Conservation (phyloP, 2,888 invertebrate species). For the Agrotis puta region DNA sequence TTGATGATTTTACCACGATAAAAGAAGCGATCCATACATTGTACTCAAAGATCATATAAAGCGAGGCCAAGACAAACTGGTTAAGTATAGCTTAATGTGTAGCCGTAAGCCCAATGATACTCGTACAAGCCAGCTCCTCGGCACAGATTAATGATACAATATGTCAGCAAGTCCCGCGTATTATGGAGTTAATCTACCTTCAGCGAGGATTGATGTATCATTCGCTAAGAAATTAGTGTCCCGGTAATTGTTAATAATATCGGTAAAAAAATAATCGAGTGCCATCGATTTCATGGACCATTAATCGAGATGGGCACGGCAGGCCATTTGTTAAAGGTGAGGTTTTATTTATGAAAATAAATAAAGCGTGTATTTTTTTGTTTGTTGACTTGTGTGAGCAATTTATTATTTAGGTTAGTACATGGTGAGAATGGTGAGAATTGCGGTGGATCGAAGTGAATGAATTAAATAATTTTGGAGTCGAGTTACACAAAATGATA, state of each 20-base stretch:
- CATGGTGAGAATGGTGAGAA: neutral
- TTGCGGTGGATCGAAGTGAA: neutral
- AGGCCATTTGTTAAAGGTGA: constrained; percentile 27
- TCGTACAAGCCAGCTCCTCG: constrained; percentile 57
- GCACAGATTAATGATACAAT: constrained; percentile 76
- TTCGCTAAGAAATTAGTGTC: constrained; percentile 54
- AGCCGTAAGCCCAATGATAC: constrained; percentile 44
- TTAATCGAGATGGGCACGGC: constrained; percentile 37
- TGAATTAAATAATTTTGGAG: neutral
- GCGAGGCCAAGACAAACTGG: no score
- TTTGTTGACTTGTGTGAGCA: neutral
- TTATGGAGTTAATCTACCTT: constrained; percentile 75
- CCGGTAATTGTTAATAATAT: constrained; percentile 61
- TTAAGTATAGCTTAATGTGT: neutral
- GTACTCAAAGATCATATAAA: no score
- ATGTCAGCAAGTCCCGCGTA: constrained; percentile 74
- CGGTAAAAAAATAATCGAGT: constrained; percentile 46
- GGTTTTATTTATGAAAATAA: constrained; percentile 16
- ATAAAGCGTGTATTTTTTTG: constrained; percentile 1
- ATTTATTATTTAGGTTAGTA: neutral
- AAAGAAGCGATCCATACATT: no score
- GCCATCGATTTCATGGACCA: constrained; percentile 38
- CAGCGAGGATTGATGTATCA: constrained; percentile 71
- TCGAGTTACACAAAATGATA: no score
- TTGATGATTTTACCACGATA: no score